phyloP scores from a whole-genome alignment of 1,140 invertebrate genomes.

The Anoplophora glabripennis region DNA sequence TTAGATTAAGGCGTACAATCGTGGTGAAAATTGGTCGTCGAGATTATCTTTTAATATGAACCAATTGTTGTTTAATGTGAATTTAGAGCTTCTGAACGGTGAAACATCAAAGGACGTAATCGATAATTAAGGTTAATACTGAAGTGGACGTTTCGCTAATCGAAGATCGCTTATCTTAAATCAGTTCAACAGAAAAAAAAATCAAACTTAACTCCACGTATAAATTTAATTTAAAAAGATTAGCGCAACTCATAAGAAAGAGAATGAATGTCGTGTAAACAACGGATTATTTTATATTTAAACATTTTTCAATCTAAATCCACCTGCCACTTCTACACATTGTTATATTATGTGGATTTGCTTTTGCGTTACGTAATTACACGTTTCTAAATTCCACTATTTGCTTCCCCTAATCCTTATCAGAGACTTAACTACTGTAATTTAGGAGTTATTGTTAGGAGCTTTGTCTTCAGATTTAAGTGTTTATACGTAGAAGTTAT shows the following conservation, averaged over 20 bases:
- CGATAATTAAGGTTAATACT: no score
- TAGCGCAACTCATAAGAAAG: neutral
- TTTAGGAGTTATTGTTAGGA: slow-evolving; percentile 17
- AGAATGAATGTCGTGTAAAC: neutral
- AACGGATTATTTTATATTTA: neutral
- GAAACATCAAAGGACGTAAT: no score
- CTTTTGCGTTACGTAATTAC: slow-evolving; percentile 16
- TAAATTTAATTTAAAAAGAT: neutral
- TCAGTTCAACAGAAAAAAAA: no score
- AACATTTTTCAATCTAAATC: neutral
- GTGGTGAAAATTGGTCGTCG: no score
- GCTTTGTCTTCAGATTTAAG: slow-evolving; percentile 23
- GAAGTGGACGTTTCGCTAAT: no score
- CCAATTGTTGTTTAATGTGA: no score
- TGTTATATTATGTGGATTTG: neutral
- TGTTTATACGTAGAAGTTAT: slow-evolving; percentile 11
- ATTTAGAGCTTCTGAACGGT: no score
- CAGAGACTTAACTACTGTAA: slow-evolving; percentile 20
- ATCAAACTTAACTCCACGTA: neutral
- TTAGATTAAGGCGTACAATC: no score
- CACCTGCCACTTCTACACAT: neutral
- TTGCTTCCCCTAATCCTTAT: slow-evolving; percentile 27
- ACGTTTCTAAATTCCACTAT: slow-evolving; percentile 18
- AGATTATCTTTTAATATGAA: no score
- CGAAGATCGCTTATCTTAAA: no score